Percentiles rank a stretch among this genome's conserved stretches.
Evolutionary conservation across 2,113 vertebrate genomes (phyloP).

Genomic region (Merops nubicus): DNA sequence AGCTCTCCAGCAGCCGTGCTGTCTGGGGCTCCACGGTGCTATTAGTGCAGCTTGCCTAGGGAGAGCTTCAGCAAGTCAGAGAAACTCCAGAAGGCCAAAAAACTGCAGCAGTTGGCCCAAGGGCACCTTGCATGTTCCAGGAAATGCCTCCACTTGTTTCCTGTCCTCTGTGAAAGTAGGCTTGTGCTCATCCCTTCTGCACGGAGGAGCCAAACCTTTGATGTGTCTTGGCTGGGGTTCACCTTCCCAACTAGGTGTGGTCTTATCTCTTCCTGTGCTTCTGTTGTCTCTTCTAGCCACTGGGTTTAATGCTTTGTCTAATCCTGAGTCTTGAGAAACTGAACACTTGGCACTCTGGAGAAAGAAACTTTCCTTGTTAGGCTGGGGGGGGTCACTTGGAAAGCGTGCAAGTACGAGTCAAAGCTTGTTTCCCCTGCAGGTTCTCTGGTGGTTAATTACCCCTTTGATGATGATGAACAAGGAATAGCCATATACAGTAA

Average conservation of each 20-base stretch:
- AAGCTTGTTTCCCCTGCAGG: slow-evolving; percentile 75
- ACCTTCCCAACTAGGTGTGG: not conserved
- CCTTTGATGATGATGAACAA: slow-evolving; percentile 88
- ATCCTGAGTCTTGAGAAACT: not conserved
- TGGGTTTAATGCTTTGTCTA: not conserved
- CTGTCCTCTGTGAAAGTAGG: not conserved
- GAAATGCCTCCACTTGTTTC: not conserved
- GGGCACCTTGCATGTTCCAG: not conserved
- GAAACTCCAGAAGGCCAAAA: not conserved
- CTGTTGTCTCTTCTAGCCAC: not conserved
- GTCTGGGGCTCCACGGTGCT: not conserved
- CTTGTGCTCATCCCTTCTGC: not conserved
- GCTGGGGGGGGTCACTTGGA: not conserved
- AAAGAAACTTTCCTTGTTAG: not conserved
- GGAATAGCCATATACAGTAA: slow-evolving; percentile 82
- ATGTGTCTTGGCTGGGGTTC: not conserved
- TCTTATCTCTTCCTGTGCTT: not conserved
- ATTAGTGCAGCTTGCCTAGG: not conserved
- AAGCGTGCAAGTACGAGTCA: not conserved
- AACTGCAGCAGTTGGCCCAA: not conserved
- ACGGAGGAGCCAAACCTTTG: not conserved
- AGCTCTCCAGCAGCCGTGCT: not conserved
- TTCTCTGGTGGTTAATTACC: slow-evolving; percentile 97
- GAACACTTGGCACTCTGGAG: not conserved
- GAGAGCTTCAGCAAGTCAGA: not conserved